A percentile compares a stretch with the other conserved stretches of the same genome.
Evolutionary conservation across 2,113 vertebrate species (phyloP).

Genomic region (Redunca redunca): DNA sequence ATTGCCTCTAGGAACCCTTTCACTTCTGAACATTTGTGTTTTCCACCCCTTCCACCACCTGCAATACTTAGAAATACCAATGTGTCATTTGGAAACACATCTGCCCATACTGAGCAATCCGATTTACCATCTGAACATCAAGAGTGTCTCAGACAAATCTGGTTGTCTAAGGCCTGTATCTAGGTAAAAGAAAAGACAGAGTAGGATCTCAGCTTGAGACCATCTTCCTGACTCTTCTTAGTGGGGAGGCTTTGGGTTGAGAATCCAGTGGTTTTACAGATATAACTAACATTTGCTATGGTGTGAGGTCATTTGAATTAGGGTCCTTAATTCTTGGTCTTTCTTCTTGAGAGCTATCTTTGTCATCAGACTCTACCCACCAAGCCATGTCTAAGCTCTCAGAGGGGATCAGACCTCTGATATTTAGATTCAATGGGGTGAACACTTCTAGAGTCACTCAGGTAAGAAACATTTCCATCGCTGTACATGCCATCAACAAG

Average conservation of each 20-base stretch:
- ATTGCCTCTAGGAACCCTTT: background rate
- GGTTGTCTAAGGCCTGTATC: background rate
- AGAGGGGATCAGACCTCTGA: background rate
- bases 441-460: background rate
- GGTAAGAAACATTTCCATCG: background rate
- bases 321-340: background rate
- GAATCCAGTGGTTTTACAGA: background rate
- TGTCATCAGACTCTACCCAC: background rate
- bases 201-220: background rate
- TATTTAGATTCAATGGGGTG: background rate
- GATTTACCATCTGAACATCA: background rate
- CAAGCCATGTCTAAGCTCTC: background rate
- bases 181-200: background rate
- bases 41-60: background rate
- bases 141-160: background rate
- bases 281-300: background rate
- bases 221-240: background rate
- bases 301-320: background rate
- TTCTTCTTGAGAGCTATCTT: background rate
- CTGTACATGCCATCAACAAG: background rate
- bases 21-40: background rate
- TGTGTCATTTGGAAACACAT: background rate
- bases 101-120: background rate
- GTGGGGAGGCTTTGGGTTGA: background rate
- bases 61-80: background rate